These are phyloP conservation scores for Entomyzon cyanotis DNA, from an alignment of 2,113 vertebrate genomes.

Conservation along the genomic window DNA sequence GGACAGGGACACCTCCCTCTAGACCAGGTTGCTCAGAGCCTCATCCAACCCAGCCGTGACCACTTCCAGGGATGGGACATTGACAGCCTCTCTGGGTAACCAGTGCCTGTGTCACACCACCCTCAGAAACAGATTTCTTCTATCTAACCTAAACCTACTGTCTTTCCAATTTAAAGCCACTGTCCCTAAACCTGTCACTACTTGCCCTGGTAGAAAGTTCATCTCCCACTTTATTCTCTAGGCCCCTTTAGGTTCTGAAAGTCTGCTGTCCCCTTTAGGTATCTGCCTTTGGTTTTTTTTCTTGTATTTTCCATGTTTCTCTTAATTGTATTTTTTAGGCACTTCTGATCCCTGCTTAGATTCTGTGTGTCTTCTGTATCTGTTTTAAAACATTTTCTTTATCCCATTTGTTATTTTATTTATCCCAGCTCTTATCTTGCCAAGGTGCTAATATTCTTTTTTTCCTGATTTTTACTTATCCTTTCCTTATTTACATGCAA, in stretches of 20 bases:
- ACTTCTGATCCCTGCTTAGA: neutral
- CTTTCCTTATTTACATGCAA: neutral
- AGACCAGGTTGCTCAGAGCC: neutral
- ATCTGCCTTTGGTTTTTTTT: neutral
- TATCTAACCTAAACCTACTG: neutral
- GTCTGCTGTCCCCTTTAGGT: neutral
- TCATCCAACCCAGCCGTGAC: neutral
- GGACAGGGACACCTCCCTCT: neutral
- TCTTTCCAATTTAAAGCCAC: neutral
- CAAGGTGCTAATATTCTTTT: neutral
- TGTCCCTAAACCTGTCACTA: neutral
- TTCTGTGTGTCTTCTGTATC: neutral
- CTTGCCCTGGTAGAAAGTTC: neutral
- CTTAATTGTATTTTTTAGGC: neutral
- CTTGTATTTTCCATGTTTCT: neutral
- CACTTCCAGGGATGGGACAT: neutral
- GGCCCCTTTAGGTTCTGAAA: neutral
- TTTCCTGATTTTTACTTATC: neutral
- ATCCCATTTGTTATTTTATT: neutral
- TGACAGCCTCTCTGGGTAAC: neutral
- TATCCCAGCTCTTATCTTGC: neutral
- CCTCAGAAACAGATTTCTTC: neutral
- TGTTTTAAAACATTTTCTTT: neutral
- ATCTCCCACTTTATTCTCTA: neutral
- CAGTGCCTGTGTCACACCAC: neutral